A percentile compares a stretch with the other conserved stretches of the same genome.
phyloP scores from a whole-genome alignment of 2,113 vertebrate genomes.

The Alectura lathami region DNA sequence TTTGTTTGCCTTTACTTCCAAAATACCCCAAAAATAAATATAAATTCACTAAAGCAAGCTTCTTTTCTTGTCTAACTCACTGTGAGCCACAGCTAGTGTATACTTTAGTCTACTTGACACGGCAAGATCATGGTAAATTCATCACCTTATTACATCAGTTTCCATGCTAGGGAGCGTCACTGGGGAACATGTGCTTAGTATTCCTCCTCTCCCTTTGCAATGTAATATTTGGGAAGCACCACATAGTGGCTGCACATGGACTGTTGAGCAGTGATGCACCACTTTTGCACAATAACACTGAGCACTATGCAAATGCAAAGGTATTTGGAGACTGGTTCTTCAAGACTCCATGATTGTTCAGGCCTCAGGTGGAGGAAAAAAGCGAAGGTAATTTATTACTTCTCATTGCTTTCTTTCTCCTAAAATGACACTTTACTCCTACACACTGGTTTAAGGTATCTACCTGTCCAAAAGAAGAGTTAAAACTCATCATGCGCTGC shows the following conservation, averaged over 20 bases:
- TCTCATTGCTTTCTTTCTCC: background rate
- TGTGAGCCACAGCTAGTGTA: background rate
- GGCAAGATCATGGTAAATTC: background rate
- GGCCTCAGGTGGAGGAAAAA: background rate
- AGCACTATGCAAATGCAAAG: accelerated
- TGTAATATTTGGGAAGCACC: background rate
- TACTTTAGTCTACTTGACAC: background rate
- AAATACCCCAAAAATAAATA: background rate
- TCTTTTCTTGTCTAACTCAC: background rate
- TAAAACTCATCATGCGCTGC: background rate
- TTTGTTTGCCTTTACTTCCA: background rate
- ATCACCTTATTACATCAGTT: background rate
- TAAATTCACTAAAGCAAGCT: background rate
- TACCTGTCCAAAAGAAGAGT: background rate
- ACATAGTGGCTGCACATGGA: background rate
- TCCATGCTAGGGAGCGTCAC: background rate
- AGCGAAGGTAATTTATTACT: background rate
- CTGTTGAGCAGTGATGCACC: background rate
- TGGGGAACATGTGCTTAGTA: background rate
- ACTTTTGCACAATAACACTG: background rate
- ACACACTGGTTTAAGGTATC: background rate
- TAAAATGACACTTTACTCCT: background rate
- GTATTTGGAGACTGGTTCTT: background rate
- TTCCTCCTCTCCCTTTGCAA: background rate
- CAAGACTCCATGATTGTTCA: background rate